A percentile compares a stretch with the other conserved stretches of the same genome.
Conservation (phyloP, 1,140 invertebrate genomes). For the Temnothorax nylanderi region DNA sequence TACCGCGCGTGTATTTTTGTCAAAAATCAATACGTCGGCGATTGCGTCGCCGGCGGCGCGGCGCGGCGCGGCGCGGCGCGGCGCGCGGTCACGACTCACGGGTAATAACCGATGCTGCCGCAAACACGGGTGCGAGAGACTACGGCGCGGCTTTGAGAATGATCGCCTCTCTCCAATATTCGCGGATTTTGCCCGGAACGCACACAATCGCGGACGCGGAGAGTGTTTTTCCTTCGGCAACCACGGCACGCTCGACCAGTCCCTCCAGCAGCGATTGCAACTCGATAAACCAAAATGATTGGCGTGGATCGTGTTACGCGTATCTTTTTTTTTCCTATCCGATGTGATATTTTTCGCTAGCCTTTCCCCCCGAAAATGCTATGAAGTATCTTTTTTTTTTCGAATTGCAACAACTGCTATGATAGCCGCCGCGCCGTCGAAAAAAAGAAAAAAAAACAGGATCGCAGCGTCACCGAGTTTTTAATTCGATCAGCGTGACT, state of each 20-base stretch:
- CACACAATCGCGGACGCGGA: background rate
- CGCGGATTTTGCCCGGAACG: background rate
- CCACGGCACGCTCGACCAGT: constrained; percentile 12
- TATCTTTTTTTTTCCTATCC: background rate
- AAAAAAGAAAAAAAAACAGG: background rate
- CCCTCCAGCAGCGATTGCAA: constrained; percentile 1
- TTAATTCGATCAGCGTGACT: constrained; percentile 74
- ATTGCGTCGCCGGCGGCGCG: background rate
- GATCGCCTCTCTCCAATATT: constrained; percentile 20
- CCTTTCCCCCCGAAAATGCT: constrained; percentile 1
- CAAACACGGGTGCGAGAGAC: background rate
- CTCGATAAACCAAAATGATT: constrained; percentile 56
- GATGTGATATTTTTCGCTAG: constrained; percentile 10
- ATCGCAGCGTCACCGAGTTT: constrained; percentile 68
- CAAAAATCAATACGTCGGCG: constrained; percentile 59
- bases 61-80: too few relatives aligned
- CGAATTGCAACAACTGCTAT: constrained; percentile 52
- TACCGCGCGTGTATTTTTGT: constrained; percentile 59
- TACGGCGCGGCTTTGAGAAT: background rate
- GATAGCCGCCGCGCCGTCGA: background rate
- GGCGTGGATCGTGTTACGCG: constrained; percentile 40
- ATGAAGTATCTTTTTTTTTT: constrained; percentile 20
- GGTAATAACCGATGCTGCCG: constrained; percentile 15
- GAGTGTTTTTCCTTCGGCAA: constrained; percentile 35
- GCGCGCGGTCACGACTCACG: constrained; percentile 7